Conservation (phyloP, 2,113 vertebrate genomes). For the Naja naja region DNA sequence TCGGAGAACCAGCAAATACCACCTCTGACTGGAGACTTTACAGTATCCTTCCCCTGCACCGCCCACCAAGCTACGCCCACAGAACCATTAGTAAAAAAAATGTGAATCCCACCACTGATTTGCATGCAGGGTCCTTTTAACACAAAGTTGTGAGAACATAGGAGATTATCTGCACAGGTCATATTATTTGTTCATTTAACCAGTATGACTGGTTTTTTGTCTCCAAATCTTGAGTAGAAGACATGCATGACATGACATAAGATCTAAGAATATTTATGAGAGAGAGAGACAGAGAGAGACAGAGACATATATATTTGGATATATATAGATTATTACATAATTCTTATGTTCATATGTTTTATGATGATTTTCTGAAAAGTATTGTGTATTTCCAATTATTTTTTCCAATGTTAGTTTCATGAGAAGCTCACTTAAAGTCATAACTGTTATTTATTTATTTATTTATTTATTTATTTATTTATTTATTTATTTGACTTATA, state of each 20-base stretch:
- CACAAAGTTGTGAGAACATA: not conserved
- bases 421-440: not conserved
- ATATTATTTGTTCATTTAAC: not conserved
- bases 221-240: not conserved
- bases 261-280: not conserved
- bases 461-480: too few species aligned
- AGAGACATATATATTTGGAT: too few species aligned
- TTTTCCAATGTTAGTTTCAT: not conserved
- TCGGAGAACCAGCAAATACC: too few species aligned
- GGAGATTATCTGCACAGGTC: not conserved
- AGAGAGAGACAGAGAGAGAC: too few species aligned
- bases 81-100: too few species aligned
- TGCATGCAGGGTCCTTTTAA: not conserved
- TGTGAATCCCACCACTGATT: too few species aligned
- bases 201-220: not conserved
- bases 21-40: too few species aligned
- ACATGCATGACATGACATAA: not conserved
- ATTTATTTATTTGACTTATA: too few species aligned
- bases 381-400: not conserved
- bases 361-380: not conserved
- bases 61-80: too few species aligned
- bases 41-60: too few species aligned
- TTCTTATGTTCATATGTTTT: not conserved
- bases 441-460: too few species aligned
- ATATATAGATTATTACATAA: not conserved